Evolutionary conservation across 2,113 vertebrate species (phyloP).

Genomic region (Setophaga petechia): DNA sequence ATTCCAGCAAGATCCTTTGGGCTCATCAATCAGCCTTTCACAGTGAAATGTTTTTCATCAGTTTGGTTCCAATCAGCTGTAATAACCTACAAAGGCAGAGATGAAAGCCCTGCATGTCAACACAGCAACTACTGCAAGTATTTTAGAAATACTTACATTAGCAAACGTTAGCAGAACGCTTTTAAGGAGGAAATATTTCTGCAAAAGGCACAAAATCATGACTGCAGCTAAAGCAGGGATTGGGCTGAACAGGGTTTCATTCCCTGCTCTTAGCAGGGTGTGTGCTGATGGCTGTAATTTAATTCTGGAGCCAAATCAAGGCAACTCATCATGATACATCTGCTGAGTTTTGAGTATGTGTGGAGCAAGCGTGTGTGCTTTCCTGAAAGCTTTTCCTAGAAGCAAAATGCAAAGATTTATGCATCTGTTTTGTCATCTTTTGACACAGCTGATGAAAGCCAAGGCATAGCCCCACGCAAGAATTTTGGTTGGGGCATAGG

Average conservation of each 20-base stretch:
- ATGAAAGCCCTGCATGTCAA: not conserved
- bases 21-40: not conserved
- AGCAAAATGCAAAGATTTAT: conserved; percentile 38
- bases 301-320: conserved; percentile 46
- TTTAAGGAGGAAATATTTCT: conserved; percentile 27
- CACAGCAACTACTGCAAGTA: not conserved
- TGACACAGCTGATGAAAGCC: not conserved
- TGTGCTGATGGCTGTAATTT: conserved; percentile 53
- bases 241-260: not conserved
- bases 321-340: conserved; percentile 32
- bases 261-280: conserved; percentile 14
- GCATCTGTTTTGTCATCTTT: not conserved
- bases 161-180: not conserved
- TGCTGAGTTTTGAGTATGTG: conserved; percentile 40
- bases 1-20: not conserved
- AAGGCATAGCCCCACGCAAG: not conserved
- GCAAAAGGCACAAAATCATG: not conserved
- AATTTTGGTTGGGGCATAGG: not conserved
- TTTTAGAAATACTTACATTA: not conserved
- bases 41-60: not conserved
- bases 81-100: not conserved
- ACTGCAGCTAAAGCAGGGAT: not conserved
- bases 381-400: conserved; percentile 52
- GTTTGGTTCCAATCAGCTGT: not conserved
- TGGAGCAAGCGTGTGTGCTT: not conserved